Evolutionary conservation across 2,888 invertebrate species (phyloP), one percentile per base, ranked within the genome.

Genomic region (Mythimna loreyi): DNA sequence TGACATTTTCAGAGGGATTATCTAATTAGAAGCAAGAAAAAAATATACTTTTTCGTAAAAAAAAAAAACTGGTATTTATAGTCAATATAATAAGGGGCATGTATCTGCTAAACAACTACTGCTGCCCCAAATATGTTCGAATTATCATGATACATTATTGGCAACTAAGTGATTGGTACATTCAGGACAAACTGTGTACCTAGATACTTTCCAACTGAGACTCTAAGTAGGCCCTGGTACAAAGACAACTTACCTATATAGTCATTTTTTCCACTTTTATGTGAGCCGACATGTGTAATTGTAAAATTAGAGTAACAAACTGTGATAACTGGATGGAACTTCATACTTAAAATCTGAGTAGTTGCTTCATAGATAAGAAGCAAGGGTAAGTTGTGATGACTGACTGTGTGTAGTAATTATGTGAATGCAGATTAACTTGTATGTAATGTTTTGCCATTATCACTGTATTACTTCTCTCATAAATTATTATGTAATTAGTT

Each of bases 301-400:
- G 40, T 64, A 55, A 30, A 61, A 50, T 43, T 81, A 87, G 9
- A 88, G 69, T 84, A 88, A 87, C 70, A 71, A 72, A 71, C 92
- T 93, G 93, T 93, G 93, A 93, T 93, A 73, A 57, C 19, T 52
- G 91, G 86, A 85, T 85, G 75, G 70, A 80, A 84, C 81, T 85
- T 66, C 64, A 66, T 69, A 61, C 36, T 61, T 66, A 58, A 59
- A 57, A 61, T 69, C 72, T 47, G 72, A 72, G 67, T 75, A 81
- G 65, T 65, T 61, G 76, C 43, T 73, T 67, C 23, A 57, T 53
- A 56, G 62, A 55, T 70, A 60, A 69, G 59, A 69, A 65, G 55
- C 52, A 66, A 65, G 74, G 58, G 67, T 45, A 73, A 33, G 33
- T 56, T 69, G 30, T 78, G 75, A 73, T 78, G 75, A 73, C 76